These are phyloP conservation scores for Sorex maritimensis DNA, from an alignment of 2,797 vertebrate species.

Conservation along the genomic window DNA sequence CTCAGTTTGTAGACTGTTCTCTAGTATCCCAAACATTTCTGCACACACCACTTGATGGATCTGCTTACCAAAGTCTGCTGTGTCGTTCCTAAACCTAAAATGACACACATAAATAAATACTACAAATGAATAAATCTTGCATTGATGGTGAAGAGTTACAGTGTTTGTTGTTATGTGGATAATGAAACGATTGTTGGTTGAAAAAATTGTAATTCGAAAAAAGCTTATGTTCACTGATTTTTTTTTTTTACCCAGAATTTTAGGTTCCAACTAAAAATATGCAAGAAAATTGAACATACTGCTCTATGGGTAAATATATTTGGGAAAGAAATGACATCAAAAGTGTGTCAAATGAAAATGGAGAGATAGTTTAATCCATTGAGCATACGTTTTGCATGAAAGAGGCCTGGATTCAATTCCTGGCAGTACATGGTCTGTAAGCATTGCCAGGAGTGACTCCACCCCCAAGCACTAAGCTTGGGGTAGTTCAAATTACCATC, in stretches of 20 bases:
- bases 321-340: too few relatives aligned
- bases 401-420: too few relatives aligned
- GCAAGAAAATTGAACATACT: slow-evolving; percentile 14
- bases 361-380: too few relatives aligned
- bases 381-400: too few relatives aligned
- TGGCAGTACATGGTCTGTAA: too few relatives aligned
- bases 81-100: background rate
- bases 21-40: background rate
- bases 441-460: too few relatives aligned
- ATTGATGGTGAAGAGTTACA: background rate
- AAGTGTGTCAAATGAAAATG: too few relatives aligned
- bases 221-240: background rate
- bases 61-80: background rate
- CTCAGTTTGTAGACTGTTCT: background rate
- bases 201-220: slow-evolving; percentile 19
- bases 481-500: too few relatives aligned
- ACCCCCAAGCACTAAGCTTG: too few relatives aligned
- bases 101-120: background rate
- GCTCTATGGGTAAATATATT: too few relatives aligned
- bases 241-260: background rate
- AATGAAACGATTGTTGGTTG: background rate
- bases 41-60: background rate
- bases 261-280: slow-evolving; percentile 43
- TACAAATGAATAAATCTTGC: background rate
- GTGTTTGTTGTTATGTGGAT: background rate